phyloP scores from a whole-genome alignment of 2,888 invertebrate genomes.

The Ichneumoninae sp. region DNA sequence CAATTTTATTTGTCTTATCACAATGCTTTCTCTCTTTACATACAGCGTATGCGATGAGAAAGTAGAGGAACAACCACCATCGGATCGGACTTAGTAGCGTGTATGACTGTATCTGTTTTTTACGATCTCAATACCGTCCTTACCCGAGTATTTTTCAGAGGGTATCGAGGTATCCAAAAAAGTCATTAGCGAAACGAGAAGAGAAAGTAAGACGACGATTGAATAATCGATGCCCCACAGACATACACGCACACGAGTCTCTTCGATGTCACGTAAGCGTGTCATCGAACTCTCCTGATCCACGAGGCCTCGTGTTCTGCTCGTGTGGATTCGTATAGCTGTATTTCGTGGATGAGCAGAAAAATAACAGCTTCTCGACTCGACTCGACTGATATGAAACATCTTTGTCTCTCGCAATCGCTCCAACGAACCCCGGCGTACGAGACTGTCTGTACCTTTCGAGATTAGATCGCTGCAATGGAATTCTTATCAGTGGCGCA shows the following conservation, averaged over 20 bases:
- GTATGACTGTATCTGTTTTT: background rate
- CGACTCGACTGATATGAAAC: background rate
- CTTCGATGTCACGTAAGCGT: conserved; percentile 53
- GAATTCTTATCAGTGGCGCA: background rate
- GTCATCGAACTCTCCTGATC: conserved; percentile 54
- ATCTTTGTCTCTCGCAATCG: background rate
- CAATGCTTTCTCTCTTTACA: background rate
- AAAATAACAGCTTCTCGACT: background rate
- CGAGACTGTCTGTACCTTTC: background rate
- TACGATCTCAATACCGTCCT: background rate
- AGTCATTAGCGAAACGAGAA: conserved; percentile 41
- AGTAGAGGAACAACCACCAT: background rate
- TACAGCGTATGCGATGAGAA: background rate
- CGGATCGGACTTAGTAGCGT: background rate
- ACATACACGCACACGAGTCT: conserved; percentile 18
- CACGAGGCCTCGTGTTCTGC: conserved; percentile 20
- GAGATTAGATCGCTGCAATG: background rate
- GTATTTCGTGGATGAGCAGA: background rate
- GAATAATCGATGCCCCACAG: conserved; percentile 47
- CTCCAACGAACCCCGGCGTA: background rate
- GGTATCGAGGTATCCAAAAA: conserved; percentile 32
- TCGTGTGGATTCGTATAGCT: background rate
- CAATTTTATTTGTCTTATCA: background rate
- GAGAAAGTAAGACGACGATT: conserved; percentile 59
- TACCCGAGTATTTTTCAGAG: background rate